phyloP scores from a whole-genome alignment of 2,113 vertebrate species.

The Hemicordylus capensis region DNA sequence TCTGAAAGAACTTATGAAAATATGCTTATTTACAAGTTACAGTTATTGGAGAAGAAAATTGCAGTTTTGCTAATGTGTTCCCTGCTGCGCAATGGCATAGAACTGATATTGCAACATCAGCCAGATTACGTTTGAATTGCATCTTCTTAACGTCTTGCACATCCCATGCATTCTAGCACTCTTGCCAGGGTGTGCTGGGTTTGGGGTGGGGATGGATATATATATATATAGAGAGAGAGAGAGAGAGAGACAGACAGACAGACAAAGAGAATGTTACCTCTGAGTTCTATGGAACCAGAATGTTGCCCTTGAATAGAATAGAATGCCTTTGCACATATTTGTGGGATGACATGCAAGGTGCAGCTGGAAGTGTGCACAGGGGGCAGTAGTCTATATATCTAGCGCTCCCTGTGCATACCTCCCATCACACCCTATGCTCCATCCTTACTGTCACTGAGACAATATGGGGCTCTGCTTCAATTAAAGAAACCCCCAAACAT shows the following conservation, averaged over 20 bases:
- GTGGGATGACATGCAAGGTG: not conserved
- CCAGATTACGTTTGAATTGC: not conserved
- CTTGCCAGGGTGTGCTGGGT: no score
- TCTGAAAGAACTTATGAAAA: not conserved
- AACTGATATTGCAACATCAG: not conserved
- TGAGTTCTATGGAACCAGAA: not conserved
- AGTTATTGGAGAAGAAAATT: slow-evolving; percentile 9
- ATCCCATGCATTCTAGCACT: not conserved
- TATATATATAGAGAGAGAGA: no score
- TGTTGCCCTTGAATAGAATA: not conserved
- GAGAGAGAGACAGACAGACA: no score
- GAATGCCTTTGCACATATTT: not conserved
- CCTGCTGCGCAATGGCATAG: not conserved
- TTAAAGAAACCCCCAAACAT: no score
- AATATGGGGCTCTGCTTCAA: no score
- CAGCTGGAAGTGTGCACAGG: no score
- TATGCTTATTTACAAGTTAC: slow-evolving; percentile 20
- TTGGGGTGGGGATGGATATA: no score
- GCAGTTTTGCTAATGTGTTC: slow-evolving; percentile 27
- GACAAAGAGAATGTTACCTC: not conserved
- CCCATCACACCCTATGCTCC: no score
- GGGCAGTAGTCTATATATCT: no score
- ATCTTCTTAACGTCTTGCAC: not conserved
- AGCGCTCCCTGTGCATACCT: no score
- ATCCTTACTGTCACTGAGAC: no score